These are phyloP conservation scores for Teleogryllus occipitalis DNA, from an alignment of 1,140 invertebrate genomes.

Conservation along the genomic window DNA sequence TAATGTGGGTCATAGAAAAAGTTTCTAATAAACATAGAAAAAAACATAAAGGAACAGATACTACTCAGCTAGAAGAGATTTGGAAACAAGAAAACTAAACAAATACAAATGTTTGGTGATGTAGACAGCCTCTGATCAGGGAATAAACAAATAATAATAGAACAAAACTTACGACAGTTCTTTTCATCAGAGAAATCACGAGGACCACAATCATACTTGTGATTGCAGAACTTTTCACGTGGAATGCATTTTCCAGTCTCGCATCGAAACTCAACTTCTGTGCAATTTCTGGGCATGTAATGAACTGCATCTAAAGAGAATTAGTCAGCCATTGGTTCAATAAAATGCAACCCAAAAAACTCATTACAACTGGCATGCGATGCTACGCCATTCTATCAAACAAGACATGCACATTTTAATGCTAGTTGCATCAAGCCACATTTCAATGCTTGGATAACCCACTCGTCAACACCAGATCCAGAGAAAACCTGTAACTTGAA, in stretches of 20 bases:
- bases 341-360: neutral
- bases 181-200: slow-evolving; percentile 63
- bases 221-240: neutral
- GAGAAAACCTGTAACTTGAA: neutral
- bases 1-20: too few species aligned
- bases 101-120: slow-evolving; percentile 8
- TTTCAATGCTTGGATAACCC: too few species aligned
- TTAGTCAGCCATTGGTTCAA: neutral
- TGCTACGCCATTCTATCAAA: neutral
- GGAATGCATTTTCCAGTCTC: slow-evolving; percentile 14
- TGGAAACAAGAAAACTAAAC: neutral
- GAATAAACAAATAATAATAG: neutral
- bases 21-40: neutral
- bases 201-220: slow-evolving; percentile 16
- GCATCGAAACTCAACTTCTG: slow-evolving; percentile 12
- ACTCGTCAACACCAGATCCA: neutral
- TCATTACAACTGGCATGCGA: neutral
- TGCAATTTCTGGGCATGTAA: neutral
- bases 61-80: neutral
- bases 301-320: neutral
- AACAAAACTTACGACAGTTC: slow-evolving; percentile 39
- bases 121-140: neutral
- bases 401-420: slow-evolving; percentile 1
- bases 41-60: neutral
- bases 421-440: too few species aligned